phyloP scores from a whole-genome alignment of 2,797 vertebrate species.

The Hapalemur alaotrensis region DNA sequence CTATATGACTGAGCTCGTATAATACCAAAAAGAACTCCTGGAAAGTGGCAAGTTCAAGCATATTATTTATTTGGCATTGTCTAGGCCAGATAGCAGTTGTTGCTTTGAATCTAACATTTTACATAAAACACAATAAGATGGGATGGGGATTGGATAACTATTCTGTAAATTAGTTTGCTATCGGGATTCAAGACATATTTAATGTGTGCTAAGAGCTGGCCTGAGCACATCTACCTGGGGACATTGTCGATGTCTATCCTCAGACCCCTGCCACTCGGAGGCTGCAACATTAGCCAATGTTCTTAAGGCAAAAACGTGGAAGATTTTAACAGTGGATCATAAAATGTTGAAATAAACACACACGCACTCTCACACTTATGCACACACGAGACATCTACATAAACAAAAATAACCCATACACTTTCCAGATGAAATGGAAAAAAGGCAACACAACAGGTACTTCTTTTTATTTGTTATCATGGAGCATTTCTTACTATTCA shows the following conservation, averaged over 20 bases:
- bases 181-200: not conserved
- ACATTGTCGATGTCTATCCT: not conserved
- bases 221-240: not conserved
- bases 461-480: conserved; percentile 1
- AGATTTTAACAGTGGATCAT: not conserved
- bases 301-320: not conserved
- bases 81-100: not conserved
- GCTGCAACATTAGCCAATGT: not conserved
- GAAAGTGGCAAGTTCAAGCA: conserved; percentile 35
- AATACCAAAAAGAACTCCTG: not conserved
- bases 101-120: conserved; percentile 5
- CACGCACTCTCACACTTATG: not conserved
- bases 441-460: not conserved
- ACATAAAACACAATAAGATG: conserved; percentile 2
- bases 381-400: not conserved
- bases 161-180: not conserved
- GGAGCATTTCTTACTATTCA: not conserved
- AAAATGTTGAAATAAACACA: not conserved
- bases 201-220: not conserved
- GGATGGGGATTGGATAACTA: not conserved
- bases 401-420: not conserved
- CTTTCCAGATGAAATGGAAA: not conserved
- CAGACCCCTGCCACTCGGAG: not conserved
- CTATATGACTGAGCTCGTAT: not conserved
- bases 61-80: conserved; percentile 43